Conservation (phyloP, 2,113 vertebrate genomes). For the Probosciger aterrimus region DNA sequence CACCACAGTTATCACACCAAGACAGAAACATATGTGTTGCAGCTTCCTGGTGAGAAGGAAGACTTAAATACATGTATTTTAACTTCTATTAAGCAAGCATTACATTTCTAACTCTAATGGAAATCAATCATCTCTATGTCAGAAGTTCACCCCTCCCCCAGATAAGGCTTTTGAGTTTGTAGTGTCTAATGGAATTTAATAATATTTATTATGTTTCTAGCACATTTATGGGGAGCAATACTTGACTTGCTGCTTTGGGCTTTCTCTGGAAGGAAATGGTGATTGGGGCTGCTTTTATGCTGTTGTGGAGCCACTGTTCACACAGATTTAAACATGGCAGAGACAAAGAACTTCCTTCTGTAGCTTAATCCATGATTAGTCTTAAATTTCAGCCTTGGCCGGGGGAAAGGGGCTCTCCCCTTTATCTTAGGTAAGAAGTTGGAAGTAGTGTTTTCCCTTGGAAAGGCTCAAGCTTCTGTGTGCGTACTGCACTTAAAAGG, state of each 20-base stretch:
- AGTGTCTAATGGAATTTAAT: not conserved
- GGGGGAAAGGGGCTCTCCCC: not conserved
- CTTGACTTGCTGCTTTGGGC: not conserved
- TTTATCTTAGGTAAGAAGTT: fast-evolving
- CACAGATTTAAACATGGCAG: not conserved
- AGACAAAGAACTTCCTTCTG: not conserved
- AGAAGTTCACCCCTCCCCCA: not conserved
- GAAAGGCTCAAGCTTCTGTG: not conserved
- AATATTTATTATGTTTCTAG: not conserved
- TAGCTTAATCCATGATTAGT: not conserved
- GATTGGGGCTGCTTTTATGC: not conserved
- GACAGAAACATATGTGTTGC: fast-evolving
- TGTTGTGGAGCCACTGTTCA: fast-evolving
- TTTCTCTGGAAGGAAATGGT: not conserved
- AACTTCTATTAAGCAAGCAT: not conserved
- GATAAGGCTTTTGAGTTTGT: not conserved
- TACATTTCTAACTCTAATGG: not conserved
- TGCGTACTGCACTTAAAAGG: not conserved
- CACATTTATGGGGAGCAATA: not conserved
- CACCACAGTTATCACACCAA: not conserved
- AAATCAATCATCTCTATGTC: conserved; percentile 7
- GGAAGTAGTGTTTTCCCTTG: not conserved
- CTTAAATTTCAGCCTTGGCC: not conserved
- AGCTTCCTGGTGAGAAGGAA: not conserved
- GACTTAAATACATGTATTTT: not conserved